phyloP scores from a whole-genome alignment of 2,797 vertebrate species.

The Threskiornis aethiopicus region DNA sequence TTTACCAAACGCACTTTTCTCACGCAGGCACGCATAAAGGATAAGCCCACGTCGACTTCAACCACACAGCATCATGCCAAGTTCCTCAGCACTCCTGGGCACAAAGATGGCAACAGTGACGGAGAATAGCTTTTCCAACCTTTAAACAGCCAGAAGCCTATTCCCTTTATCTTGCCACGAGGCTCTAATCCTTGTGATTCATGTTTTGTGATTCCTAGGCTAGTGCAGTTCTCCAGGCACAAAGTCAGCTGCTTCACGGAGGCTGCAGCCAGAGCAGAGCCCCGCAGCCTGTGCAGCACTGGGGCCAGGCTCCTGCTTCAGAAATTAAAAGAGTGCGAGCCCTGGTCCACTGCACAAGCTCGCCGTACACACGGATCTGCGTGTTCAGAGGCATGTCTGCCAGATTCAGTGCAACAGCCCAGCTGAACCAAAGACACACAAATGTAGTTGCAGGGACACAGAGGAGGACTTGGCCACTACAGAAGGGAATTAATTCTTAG shows the following conservation, averaged over 20 bases:
- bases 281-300: not conserved
- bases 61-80: accelerated
- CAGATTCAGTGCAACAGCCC: not conserved
- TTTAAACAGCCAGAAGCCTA: not conserved
- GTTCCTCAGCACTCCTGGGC: not conserved
- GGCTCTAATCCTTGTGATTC: not conserved
- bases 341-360: not conserved
- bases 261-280: not conserved
- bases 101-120: not conserved
- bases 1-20: not conserved
- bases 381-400: not conserved
- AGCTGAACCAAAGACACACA: not conserved
- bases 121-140: not conserved
- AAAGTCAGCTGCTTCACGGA: not conserved
- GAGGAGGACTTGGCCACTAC: not conserved
- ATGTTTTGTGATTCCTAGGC: not conserved
- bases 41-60: not conserved
- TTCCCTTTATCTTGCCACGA: not conserved
- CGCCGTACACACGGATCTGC: accelerated
- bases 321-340: not conserved
- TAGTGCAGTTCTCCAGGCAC: not conserved
- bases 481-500: not conserved
- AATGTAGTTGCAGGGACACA: not conserved
- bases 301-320: not conserved
- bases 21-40: not conserved